These are phyloP conservation scores for Carcina quercana DNA, from an alignment of 2,888 invertebrate species.

Conservation along the genomic window DNA sequence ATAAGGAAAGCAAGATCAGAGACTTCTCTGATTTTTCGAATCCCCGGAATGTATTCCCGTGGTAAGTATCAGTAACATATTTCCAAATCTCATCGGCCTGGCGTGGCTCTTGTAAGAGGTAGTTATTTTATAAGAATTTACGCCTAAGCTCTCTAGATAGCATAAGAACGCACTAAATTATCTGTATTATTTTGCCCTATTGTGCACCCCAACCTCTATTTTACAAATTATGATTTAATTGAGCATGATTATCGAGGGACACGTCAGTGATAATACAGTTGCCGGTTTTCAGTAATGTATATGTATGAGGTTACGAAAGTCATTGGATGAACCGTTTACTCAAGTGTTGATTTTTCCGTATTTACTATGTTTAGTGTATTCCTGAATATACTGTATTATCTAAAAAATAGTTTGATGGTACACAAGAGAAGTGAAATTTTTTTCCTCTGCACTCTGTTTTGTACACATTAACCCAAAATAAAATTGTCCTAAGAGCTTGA, in stretches of 20 bases:
- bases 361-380: too few species aligned
- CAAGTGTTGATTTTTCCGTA: too few species aligned
- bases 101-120: slow-evolving; percentile 12
- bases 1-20: slow-evolving; percentile 15
- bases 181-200: neutral
- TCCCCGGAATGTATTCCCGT: slow-evolving; percentile 33
- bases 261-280: slow-evolving; percentile 51
- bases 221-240: neutral
- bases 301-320: too few species aligned
- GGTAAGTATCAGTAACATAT: slow-evolving; percentile 31
- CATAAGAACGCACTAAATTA: slow-evolving; percentile 1
- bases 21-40: slow-evolving; percentile 18
- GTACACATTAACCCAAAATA: too few species aligned
- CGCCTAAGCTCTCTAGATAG: slow-evolving; percentile 1
- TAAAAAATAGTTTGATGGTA: too few species aligned
- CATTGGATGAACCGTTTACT: too few species aligned
- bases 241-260: slow-evolving; percentile 28
- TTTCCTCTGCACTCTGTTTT: too few species aligned
- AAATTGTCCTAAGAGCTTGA: too few species aligned
- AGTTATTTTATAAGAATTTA: slow-evolving; percentile 1
- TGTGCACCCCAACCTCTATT: neutral
- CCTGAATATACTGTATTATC: too few species aligned
- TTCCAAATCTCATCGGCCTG: slow-evolving; percentile 8
- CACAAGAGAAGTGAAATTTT: too few species aligned
- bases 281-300: too few species aligned